Percentiles rank a stretch among this genome's conserved stretches.
Evolutionary conservation across 2,888 invertebrate species (phyloP).

Genomic region (Sepioteuthis lessoniana): DNA sequence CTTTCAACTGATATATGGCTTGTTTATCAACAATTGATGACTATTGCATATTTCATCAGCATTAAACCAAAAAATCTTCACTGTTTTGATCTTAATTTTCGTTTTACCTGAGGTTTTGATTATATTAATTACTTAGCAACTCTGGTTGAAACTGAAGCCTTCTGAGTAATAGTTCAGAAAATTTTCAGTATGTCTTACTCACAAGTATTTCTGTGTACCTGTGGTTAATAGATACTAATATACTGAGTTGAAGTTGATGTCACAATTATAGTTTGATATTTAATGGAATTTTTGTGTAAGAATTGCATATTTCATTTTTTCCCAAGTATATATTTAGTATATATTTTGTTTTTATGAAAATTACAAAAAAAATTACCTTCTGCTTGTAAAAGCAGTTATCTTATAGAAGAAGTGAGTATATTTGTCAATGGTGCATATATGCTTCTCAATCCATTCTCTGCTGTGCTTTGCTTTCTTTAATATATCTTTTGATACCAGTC

Average conservation of each 20-base stretch:
- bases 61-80: not conserved
- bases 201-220: not conserved
- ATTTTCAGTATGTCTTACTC: not conserved
- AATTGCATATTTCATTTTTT: not conserved
- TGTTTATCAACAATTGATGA: not conserved
- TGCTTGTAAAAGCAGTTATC: not conserved
- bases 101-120: not conserved
- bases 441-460: not conserved
- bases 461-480: not conserved
- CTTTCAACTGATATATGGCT: not conserved
- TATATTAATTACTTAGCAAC: not conserved
- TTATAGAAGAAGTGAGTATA: not conserved
- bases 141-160: not conserved
- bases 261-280: not conserved
- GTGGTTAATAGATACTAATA: not conserved
- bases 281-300: not conserved
- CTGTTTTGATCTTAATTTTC: not conserved
- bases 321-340: not conserved
- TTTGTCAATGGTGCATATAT: not conserved
- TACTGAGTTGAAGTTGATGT: not conserved
- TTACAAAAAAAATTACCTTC: not conserved
- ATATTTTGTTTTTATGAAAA: too few species aligned
- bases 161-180: not conserved
- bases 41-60: not conserved
- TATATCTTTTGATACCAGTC: not conserved